Percentiles rank a stretch among this genome's conserved stretches.
Conservation (phyloP, 2,888 invertebrate genomes). For the Leptothorax acervorum region DNA sequence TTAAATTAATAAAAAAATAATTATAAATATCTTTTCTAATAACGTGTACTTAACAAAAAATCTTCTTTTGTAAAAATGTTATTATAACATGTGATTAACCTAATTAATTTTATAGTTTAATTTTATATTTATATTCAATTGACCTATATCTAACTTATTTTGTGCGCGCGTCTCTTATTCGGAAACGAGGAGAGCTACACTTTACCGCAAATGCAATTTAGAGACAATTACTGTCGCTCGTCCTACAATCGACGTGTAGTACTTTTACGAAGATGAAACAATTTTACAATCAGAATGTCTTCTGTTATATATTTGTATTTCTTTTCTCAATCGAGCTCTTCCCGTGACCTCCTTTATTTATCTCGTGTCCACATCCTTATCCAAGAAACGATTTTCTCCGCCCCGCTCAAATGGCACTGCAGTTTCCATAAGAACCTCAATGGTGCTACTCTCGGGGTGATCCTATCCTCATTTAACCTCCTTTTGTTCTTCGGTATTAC, state of each 20-base stretch:
- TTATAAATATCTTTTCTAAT: background rate
- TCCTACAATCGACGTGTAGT: background rate
- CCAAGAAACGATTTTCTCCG: slow-evolving; percentile 53
- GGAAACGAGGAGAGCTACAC: background rate
- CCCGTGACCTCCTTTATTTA: slow-evolving; percentile 47
- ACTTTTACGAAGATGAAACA: slow-evolving; percentile 11
- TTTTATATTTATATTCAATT: background rate
- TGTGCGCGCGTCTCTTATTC: background rate
- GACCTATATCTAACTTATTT: background rate
- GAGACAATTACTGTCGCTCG: background rate
- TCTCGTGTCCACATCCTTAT: slow-evolving; percentile 50
- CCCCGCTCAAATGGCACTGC: slow-evolving; percentile 50
- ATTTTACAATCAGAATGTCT: background rate
- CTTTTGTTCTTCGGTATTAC: slow-evolving; percentile 48
- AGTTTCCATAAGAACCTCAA: slow-evolving; percentile 54
- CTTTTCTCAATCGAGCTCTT: background rate
- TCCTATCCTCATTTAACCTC: slow-evolving; percentile 51
- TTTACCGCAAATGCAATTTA: background rate
- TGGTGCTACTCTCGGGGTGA: slow-evolving; percentile 47
- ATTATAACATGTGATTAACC: background rate
- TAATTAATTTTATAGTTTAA: background rate
- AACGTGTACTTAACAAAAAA: background rate
- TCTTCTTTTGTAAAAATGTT: background rate
- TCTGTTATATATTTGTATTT: slow-evolving; percentile 13
- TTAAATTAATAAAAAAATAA: background rate